phyloP scores from a whole-genome alignment of 2,113 vertebrate genomes.

The Pantherophis guttatus region DNA sequence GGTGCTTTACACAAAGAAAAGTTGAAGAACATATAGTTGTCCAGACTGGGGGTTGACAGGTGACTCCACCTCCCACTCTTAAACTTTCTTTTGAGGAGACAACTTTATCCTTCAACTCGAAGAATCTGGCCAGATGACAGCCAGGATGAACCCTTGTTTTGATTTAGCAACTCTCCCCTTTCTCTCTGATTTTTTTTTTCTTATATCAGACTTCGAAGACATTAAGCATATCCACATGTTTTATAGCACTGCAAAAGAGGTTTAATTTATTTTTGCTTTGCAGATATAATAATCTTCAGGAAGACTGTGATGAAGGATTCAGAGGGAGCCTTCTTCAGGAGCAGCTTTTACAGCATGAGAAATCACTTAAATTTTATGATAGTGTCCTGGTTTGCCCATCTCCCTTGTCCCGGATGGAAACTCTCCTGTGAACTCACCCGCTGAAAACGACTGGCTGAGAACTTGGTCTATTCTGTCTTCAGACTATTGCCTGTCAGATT shows the following conservation, averaged over 20 bases:
- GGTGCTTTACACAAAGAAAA: not conserved
- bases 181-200: not conserved
- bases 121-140: not conserved
- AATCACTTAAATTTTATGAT: constrained; percentile 78
- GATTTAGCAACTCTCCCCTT: not conserved
- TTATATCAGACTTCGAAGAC: not conserved
- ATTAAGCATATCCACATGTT: not conserved
- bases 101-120: not conserved
- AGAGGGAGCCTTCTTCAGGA: constrained; percentile 71
- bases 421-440: constrained; percentile 63
- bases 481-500: not conserved
- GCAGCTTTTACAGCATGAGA: constrained; percentile 78
- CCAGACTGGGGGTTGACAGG: not conserved
- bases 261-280: constrained; percentile 27
- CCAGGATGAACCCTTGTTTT: not conserved
- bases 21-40: not conserved
- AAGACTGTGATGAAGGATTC: constrained; percentile 66
- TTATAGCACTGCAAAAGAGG: not conserved
- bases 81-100: not conserved
- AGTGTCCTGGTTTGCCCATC: constrained; percentile 73
- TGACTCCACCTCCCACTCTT: not conserved
- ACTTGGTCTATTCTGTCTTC: not conserved
- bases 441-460: not conserved
- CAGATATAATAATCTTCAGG: constrained; percentile 81
- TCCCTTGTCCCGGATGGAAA: constrained; percentile 71